Evolutionary conservation across 35 echinoderm and acorn worm genomes (phyloP).

Genomic region (Ophioderma brevispina): DNA sequence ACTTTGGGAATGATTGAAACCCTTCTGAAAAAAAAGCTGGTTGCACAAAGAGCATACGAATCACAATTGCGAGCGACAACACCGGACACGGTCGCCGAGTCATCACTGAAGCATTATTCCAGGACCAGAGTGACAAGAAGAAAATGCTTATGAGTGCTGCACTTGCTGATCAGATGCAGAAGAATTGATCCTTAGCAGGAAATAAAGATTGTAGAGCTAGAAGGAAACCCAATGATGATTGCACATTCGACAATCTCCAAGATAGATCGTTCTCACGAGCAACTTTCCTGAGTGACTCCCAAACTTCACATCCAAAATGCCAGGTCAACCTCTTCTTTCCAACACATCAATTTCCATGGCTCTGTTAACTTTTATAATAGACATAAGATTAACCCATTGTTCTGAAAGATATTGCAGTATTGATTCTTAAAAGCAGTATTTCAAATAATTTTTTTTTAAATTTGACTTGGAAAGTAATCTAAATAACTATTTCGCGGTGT

Average conservation of each 20-base stretch:
- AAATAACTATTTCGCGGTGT: too few relatives aligned
- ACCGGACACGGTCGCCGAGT: slow-evolving; percentile 31
- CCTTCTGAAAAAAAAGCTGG: slow-evolving; percentile 56
- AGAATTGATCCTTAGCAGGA: slow-evolving; percentile 16
- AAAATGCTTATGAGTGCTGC: slow-evolving; percentile 21
- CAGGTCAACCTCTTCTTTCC: neutral
- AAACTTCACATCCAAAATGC: slow-evolving; percentile 8
- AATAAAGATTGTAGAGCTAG: neutral
- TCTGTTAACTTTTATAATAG: slow-evolving; percentile 17
- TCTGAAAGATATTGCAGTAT: neutral
- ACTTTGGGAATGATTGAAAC: slow-evolving; percentile 73
- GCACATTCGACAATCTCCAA: neutral
- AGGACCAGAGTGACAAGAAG: slow-evolving; percentile 20
- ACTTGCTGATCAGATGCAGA: slow-evolving; percentile 2
- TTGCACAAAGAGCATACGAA: slow-evolving; percentile 51
- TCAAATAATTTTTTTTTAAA: neutral
- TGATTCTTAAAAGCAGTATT: neutral
- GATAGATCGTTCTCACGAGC: neutral
- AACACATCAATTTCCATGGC: slow-evolving; percentile 17
- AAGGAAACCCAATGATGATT: neutral
- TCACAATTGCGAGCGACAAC: slow-evolving; percentile 73
- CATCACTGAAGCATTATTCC: slow-evolving; percentile 43
- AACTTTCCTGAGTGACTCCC: neutral
- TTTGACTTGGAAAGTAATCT: neutral
- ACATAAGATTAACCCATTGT: neutral